Percentiles rank a stretch among this genome's conserved stretches.
Evolutionary conservation across 2,888 invertebrate species (phyloP).

Genomic region (Macrophya annulata): DNA sequence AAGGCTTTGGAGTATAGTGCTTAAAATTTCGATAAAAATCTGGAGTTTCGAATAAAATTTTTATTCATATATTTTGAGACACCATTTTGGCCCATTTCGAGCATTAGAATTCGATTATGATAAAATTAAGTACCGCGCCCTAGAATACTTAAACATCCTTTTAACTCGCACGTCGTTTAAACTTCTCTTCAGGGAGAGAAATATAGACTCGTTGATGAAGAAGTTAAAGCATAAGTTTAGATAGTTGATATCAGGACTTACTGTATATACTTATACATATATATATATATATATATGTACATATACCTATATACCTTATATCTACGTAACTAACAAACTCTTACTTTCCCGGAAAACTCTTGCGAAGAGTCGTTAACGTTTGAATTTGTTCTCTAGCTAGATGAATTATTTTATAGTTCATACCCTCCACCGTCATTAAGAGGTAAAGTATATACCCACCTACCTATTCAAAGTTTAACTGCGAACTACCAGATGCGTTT

Average conservation of each 20-base stretch:
- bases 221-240: slow-evolving; percentile 15
- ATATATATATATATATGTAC: not conserved
- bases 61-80: too few species aligned
- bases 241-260: not conserved
- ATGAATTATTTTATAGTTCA: slow-evolving; percentile 26
- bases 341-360: slow-evolving; percentile 18
- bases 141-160: not conserved
- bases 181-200: not conserved
- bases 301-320: not conserved
- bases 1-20: too few species aligned
- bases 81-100: too few species aligned
- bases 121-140: too few species aligned
- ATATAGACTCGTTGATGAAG: not conserved
- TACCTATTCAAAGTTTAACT: not conserved
- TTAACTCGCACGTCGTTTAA: not conserved
- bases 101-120: too few species aligned
- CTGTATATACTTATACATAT: not conserved
- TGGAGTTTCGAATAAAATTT: too few species aligned
- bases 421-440: not conserved
- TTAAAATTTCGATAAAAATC: too few species aligned
- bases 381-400: not conserved
- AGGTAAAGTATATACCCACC: not conserved
- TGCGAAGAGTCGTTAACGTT: slow-evolving; percentile 31
- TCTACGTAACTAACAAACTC: slow-evolving; percentile 14
- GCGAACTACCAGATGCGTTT: slow-evolving; percentile 24